phyloP scores from a whole-genome alignment of 1,140 invertebrate species.

The Globodera rostochiensis region DNA sequence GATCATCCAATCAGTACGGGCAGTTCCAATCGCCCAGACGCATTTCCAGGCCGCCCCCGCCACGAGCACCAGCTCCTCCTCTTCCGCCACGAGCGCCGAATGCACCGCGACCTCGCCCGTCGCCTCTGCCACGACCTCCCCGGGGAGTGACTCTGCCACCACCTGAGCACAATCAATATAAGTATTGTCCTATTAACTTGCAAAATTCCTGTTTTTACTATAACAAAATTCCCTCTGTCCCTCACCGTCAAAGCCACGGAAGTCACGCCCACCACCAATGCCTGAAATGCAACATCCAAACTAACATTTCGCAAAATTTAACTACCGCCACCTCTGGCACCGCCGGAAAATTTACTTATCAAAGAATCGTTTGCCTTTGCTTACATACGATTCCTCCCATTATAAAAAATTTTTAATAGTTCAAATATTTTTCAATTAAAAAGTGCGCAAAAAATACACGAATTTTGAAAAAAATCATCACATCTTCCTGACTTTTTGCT shows the following conservation, averaged over 20 bases:
- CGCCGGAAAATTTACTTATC: no score
- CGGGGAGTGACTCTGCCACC: constrained; percentile 30
- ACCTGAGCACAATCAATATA: constrained; percentile 61
- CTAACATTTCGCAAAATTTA: not conserved
- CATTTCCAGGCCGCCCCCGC: constrained; percentile 57
- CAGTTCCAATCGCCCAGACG: constrained; percentile 85
- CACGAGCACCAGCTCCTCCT: constrained; percentile 65
- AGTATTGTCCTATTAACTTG: not conserved
- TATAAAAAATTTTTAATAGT: no score
- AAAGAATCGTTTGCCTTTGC: no score
- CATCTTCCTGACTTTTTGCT: no score
- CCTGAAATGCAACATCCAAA: not conserved
- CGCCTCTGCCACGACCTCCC: constrained; percentile 53
- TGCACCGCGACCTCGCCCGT: constrained; percentile 31
- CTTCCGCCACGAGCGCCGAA: constrained; percentile 14
- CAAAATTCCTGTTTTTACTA: not conserved
- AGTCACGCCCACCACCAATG: constrained; percentile 65
- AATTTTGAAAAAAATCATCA: no score
- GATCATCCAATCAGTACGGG: constrained; percentile 65
- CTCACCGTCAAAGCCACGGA: constrained; percentile 66
- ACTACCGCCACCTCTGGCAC: constrained; percentile 2
- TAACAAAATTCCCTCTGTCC: not conserved
- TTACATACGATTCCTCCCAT: no score
- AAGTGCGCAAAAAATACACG: no score
- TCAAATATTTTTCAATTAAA: no score